Conservation (phyloP, 2,888 invertebrate species). For the Unio pictorum region DNA sequence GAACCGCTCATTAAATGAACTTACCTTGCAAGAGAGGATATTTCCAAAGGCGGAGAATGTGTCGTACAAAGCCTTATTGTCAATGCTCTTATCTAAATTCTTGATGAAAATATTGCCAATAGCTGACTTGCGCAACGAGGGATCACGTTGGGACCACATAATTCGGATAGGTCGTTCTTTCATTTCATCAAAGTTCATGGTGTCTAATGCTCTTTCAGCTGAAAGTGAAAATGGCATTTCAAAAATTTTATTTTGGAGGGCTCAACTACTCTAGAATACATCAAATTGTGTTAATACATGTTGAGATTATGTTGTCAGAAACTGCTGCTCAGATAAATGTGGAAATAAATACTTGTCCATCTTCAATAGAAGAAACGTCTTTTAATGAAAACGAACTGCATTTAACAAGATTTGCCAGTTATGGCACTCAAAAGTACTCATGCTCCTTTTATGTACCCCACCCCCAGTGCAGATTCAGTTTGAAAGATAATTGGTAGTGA, state of each 20-base stretch:
- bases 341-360: too few species aligned
- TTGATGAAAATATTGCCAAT: conserved; percentile 99
- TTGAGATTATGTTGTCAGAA: too few species aligned
- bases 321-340: too few species aligned
- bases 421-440: too few species aligned
- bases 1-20: neutral
- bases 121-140: conserved; percentile 96
- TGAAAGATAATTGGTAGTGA: too few species aligned
- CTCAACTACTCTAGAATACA: too few species aligned
- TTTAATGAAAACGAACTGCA: too few species aligned
- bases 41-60: conserved; percentile 99
- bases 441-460: too few species aligned
- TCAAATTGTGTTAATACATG: too few species aligned
- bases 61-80: conserved; percentile 99
- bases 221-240: conserved; percentile 68
- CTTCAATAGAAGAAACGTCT: too few species aligned
- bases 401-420: too few species aligned
- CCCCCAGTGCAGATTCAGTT: too few species aligned
- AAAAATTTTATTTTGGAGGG: neutral
- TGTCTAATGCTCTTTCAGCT: conserved; percentile 98
- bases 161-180: conserved; percentile 98
- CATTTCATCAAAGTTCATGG: conserved; percentile 99
- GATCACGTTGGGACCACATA: conserved; percentile 85
- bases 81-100: conserved; percentile 96
- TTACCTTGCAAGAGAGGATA: conserved; percentile 96